phyloP scores from a whole-genome alignment of 2,797 vertebrate species.

The Merluccius polli region DNA sequence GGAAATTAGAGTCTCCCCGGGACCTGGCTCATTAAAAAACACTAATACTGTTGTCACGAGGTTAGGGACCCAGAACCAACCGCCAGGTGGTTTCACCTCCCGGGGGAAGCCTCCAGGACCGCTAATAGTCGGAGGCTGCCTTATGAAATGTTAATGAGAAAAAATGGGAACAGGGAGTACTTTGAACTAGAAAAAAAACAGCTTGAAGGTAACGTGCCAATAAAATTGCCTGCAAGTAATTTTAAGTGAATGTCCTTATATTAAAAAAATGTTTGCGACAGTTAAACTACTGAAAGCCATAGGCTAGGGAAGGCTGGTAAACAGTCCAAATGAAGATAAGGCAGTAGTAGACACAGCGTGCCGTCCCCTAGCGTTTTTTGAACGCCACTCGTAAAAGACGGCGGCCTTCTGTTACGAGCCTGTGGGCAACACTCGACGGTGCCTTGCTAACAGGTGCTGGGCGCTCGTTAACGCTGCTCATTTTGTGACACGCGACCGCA shows the following conservation, averaged over 20 bases:
- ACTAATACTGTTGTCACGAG: conserved; percentile 16
- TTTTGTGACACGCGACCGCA: conserved; percentile 23
- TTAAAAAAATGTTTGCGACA: not conserved
- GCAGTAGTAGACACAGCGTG: not conserved
- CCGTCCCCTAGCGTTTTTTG: conserved; percentile 9
- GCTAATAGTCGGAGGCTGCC: not conserved
- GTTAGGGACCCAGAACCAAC: conserved; percentile 18
- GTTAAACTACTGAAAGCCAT: not conserved
- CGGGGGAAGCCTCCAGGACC: not conserved
- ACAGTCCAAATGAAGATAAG: too few species aligned
- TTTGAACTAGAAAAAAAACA: not conserved
- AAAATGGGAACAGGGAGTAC: not conserved
- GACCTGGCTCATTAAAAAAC: conserved; percentile 25
- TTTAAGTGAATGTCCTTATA: not conserved
- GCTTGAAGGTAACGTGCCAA: too few species aligned
- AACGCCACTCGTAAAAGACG: conserved; percentile 32
- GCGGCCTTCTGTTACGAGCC: conserved; percentile 25
- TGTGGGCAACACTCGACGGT: conserved; percentile 19
- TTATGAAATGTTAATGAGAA: not conserved
- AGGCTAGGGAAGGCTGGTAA: too few species aligned
- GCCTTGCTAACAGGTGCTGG: conserved; percentile 52
- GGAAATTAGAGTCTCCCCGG: conserved; percentile 31
- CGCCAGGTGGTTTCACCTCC: conserved; percentile 4
- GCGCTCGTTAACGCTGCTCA: conserved; percentile 55
- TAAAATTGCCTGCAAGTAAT: not conserved